A percentile compares a stretch with the other conserved stretches of the same genome.
phyloP scores from a whole-genome alignment of 35 echinoderm and acorn worm species.

The Heliocidaris tuberculata region DNA sequence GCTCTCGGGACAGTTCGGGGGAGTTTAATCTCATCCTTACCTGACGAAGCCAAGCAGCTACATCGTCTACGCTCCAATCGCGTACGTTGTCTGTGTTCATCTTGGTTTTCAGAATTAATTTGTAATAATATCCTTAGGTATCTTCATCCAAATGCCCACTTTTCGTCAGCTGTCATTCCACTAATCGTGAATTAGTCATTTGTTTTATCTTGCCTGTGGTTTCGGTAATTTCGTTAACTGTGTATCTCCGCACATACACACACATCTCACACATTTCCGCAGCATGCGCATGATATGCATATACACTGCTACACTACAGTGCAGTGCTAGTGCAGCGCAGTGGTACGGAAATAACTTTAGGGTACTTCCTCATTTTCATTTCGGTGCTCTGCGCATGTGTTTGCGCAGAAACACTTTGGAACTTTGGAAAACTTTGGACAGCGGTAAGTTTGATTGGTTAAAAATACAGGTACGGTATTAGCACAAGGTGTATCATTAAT shows the following conservation, averaged over 20 bases:
- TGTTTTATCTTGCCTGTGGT: neutral
- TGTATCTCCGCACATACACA: neutral
- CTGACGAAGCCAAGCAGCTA: neutral
- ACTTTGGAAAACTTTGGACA: neutral
- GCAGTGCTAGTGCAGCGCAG: neutral
- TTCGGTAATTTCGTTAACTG: neutral
- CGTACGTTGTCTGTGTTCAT: neutral
- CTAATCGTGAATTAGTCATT: neutral
- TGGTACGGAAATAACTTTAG: neutral
- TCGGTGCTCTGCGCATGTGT: neutral
- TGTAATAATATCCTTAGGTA: neutral
- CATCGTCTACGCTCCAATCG: neutral
- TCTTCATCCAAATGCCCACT: neutral
- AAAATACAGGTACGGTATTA: neutral
- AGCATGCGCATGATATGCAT: neutral
- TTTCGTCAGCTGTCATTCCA: neutral
- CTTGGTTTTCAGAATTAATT: neutral
- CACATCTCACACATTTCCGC: neutral
- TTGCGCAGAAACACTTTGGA: slow-evolving; percentile 1
- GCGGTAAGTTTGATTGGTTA: neutral
- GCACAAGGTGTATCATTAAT: neutral
- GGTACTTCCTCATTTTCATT: slow-evolving; percentile 10
- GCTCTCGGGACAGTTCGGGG: neutral
- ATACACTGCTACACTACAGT: neutral
- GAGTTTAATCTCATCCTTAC: neutral